A percentile compares a stretch with the other conserved stretches of the same genome.
Evolutionary conservation across 2,797 vertebrate species (phyloP).

Genomic region (Carcharodon carcharias): DNA sequence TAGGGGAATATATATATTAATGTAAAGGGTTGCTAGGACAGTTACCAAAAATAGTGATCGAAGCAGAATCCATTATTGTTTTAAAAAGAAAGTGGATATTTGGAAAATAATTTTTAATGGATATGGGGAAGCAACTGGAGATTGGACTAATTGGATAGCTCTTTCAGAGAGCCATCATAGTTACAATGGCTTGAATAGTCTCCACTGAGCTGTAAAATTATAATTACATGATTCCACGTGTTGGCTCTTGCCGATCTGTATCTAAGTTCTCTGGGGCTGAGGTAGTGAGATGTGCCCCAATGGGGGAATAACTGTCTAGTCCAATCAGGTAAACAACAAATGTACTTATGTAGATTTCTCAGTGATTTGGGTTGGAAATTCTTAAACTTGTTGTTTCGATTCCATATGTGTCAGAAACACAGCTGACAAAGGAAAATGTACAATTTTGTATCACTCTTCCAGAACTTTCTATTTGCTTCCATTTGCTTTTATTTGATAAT

Average conservation of each 20-base stretch:
- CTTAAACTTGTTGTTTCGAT: neutral
- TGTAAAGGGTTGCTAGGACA: neutral
- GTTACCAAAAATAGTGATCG: neutral
- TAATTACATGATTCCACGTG: neutral
- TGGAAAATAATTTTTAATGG: neutral
- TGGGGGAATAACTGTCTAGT: neutral
- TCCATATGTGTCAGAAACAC: neutral
- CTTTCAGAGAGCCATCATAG: neutral
- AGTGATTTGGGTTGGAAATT: neutral
- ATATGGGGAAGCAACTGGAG: neutral
- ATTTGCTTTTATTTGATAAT: neutral
- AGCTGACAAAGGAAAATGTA: neutral
- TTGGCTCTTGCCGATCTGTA: neutral
- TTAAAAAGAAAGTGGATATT: neutral
- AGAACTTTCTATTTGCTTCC: neutral
- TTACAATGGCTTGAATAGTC: neutral
- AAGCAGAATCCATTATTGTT: neutral
- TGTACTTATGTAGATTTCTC: neutral
- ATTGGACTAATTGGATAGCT: neutral
- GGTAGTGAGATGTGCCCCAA: neutral
- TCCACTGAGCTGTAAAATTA: neutral
- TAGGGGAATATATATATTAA: neutral
- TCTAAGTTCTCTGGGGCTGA: neutral
- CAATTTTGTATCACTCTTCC: neutral
- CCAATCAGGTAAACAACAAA: neutral